A percentile compares a stretch with the other conserved stretches of the same genome.
phyloP scores from a whole-genome alignment of 2,113 vertebrate species.

The Xenopus tropicalis region DNA sequence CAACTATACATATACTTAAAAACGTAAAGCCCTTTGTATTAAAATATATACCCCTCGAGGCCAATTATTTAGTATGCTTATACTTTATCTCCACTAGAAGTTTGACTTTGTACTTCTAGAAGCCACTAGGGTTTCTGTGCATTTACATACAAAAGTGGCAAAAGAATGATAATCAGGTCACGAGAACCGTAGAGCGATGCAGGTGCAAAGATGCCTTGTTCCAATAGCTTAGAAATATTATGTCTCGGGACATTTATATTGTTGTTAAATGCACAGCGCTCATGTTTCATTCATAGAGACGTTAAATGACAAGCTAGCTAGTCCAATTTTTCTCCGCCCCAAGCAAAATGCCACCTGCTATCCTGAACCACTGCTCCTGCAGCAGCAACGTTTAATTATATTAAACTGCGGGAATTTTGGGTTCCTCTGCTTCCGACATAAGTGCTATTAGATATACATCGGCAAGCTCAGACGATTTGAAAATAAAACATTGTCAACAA shows the following conservation, averaged over 20 bases:
- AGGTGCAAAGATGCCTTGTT: no score
- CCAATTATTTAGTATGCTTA: no score
- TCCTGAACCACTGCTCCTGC: background rate
- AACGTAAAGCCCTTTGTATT: no score
- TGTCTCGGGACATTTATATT: background rate
- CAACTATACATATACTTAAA: no score
- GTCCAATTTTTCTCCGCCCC: background rate
- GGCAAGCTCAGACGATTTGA: background rate
- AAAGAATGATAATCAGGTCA: no score
- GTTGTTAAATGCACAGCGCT: background rate
- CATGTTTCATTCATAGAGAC: background rate
- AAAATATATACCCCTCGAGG: no score
- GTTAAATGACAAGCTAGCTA: background rate
- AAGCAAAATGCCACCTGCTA: background rate
- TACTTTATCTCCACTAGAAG: no score
- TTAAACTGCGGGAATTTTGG: background rate
- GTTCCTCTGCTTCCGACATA: background rate
- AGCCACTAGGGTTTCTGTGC: no score
- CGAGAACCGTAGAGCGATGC: no score
- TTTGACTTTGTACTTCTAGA: no score
- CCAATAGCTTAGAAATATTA: no score
- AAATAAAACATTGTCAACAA: background rate
- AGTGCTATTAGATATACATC: background rate
- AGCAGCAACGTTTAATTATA: constrained; percentile 1
- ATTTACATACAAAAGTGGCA: no score